phyloP scores from a whole-genome alignment of 2,888 invertebrate species.

The Baronia brevicornis region DNA sequence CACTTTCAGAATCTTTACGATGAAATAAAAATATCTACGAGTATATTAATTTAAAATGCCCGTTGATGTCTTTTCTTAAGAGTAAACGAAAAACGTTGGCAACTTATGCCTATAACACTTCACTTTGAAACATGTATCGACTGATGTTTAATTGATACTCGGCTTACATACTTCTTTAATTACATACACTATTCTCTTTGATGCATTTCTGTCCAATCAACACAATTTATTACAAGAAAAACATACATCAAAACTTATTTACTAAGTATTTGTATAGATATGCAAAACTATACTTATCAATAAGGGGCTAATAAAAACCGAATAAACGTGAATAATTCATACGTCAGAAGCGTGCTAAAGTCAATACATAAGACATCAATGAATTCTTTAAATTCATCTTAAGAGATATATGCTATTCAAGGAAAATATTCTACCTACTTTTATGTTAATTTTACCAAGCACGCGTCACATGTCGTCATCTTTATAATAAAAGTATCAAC shows the following conservation, averaged over 20 bases:
- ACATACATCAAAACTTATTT: too few species aligned
- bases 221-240: too few species aligned
- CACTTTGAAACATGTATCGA: too few species aligned
- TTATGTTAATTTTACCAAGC: constrained; percentile 26
- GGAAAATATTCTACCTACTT: constrained; percentile 14
- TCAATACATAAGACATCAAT: constrained; percentile 3
- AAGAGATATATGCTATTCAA: constrained; percentile 9
- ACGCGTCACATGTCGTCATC: constrained; percentile 23
- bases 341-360: neutral
- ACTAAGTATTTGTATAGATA: too few species aligned
- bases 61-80: constrained; percentile 21
- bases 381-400: constrained; percentile 18
- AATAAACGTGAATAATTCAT: too few species aligned
- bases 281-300: neutral
- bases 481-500: constrained; percentile 15
- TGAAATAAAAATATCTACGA: too few species aligned
- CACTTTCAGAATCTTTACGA: too few species aligned
- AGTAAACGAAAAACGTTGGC: neutral
- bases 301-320: neutral
- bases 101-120: neutral
- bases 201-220: too few species aligned
- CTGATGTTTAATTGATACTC: too few species aligned
- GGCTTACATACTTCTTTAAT: too few species aligned
- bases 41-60: too few species aligned
- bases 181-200: too few species aligned